Percentiles rank a stretch among this genome's conserved stretches.
Evolutionary conservation across 2,113 vertebrate species (phyloP).

Genomic region (Neodontobutis hainanensis): DNA sequence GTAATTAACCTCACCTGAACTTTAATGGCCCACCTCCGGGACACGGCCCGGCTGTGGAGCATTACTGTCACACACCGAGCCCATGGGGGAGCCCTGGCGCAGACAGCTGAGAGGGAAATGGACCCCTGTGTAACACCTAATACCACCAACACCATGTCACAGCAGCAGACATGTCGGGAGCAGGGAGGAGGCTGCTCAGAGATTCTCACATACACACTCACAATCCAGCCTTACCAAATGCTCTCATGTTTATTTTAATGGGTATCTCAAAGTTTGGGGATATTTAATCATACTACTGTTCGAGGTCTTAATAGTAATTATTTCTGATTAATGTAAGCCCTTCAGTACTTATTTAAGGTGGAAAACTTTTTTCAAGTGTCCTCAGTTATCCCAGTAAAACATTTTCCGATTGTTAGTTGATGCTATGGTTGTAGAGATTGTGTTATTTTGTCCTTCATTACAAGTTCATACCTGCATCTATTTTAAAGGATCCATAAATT

Average conservation of each 20-base stretch:
- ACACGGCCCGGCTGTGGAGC: conserved; percentile 66
- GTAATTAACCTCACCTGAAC: conserved; percentile 82
- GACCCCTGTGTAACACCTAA: conserved; percentile 73
- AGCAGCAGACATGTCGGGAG: conserved; percentile 38
- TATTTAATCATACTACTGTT: no score
- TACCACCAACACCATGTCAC: conserved; percentile 68
- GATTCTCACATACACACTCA: conserved; percentile 5
- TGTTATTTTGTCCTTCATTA: no score
- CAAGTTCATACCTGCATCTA: no score
- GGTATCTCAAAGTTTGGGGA: no score
- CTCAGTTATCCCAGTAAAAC: no score
- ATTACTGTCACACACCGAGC: conserved; percentile 73
- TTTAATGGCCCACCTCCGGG: conserved; percentile 78
- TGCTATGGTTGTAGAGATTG: no score
- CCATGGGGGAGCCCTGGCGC: conserved; percentile 47
- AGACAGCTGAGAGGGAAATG: conserved; percentile 71
- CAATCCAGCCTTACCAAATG: background rate
- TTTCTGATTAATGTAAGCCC: no score
- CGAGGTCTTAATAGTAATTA: no score
- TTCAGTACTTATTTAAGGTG: no score
- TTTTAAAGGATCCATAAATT: no score
- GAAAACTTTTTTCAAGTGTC: no score
- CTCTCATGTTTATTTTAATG: background rate
- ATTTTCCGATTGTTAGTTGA: no score
- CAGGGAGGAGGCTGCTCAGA: conserved; percentile 29